phyloP scores from a whole-genome alignment of 2,797 vertebrate species.

The Crocodylus rhombifer region DNA sequence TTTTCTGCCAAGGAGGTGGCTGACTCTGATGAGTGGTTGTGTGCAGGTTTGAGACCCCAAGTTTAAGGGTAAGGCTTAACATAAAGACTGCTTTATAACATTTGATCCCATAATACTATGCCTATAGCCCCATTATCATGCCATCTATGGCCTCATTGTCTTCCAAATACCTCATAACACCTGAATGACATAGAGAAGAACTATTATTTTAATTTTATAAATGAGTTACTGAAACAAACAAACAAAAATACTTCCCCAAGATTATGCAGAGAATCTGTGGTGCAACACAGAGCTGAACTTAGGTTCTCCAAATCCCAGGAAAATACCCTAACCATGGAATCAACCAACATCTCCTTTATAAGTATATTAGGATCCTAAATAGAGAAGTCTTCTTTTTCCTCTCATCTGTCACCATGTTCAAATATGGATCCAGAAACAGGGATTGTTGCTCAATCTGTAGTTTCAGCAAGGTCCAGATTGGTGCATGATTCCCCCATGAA shows the following conservation, averaged over 20 bases:
- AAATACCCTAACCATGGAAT: background rate
- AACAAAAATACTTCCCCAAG: background rate
- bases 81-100: no score
- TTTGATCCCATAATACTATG: no score
- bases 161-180: background rate
- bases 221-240: background rate
- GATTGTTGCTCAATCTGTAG: no score
- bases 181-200: background rate
- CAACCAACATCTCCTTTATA: conserved; percentile 31
- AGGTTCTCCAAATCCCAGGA: conserved; percentile 21
- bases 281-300: background rate
- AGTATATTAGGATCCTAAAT: background rate
- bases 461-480: no score
- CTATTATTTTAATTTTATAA: conserved; percentile 24
- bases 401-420: no score
- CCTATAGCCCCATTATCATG: no score
- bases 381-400: background rate
- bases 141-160: background rate
- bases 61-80: no score
- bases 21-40: no score
- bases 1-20: no score
- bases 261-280: background rate
- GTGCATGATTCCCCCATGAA: no score
- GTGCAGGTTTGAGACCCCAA: no score
- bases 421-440: no score